These are phyloP conservation scores for Pleuronectes platessa DNA, from an alignment of 2,113 vertebrate species.

Conservation along the genomic window DNA sequence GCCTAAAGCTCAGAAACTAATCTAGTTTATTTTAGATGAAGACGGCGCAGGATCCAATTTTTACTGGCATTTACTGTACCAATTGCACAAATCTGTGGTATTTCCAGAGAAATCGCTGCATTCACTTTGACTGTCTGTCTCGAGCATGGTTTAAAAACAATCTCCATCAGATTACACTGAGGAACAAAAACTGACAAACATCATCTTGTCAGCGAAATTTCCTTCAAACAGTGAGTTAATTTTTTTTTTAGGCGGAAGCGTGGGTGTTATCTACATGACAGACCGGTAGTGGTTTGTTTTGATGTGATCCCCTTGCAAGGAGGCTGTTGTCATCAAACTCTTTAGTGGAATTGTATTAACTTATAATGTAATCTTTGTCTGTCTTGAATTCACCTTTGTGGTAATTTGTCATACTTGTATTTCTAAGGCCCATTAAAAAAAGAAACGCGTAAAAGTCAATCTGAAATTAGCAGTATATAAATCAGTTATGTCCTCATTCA, in stretches of 20 bases:
- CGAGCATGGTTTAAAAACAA: not conserved
- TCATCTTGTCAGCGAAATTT: conserved; percentile 24
- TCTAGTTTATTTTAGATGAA: not conserved
- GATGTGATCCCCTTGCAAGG: conserved; percentile 18
- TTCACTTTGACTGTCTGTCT: not conserved
- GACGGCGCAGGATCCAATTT: fast-evolving
- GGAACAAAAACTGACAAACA: conserved; percentile 7
- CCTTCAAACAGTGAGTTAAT: not conserved
- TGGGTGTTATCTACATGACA: conserved; percentile 30
- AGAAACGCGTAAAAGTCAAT: too few relatives aligned
- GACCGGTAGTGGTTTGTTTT: conserved; percentile 47
- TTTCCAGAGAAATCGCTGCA: not conserved
- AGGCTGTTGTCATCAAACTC: not conserved
- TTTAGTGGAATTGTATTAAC: conserved; percentile 1
- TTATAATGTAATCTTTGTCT: not conserved
- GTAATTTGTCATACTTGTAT: not conserved
- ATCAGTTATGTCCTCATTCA: too few relatives aligned
- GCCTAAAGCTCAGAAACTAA: not conserved
- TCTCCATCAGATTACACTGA: not conserved
- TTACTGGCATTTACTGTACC: too few relatives aligned
- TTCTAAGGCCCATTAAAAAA: not conserved
- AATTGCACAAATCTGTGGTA: not conserved
- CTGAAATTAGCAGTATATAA: too few relatives aligned
- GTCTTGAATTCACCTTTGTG: not conserved
- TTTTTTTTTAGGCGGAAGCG: conserved; percentile 32